These are phyloP conservation scores for Arrhopalites spinosus DNA, from an alignment of 2,888 invertebrate genomes.

Conservation along the genomic window DNA sequence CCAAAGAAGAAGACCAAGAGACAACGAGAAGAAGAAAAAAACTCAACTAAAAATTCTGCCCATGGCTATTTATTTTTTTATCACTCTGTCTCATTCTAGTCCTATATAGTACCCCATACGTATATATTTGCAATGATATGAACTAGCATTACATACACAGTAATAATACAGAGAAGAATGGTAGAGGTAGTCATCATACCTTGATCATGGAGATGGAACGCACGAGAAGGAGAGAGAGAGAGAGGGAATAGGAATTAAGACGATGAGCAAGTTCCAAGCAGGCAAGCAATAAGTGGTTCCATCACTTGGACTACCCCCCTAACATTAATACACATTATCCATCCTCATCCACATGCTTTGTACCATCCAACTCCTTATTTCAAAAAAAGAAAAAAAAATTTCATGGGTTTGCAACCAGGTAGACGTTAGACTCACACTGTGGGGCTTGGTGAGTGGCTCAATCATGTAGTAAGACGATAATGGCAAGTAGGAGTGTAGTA, in stretches of 20 bases:
- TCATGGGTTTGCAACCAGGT: slow-evolving; percentile 30
- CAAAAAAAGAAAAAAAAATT: slow-evolving; percentile 30
- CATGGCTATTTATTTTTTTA: slow-evolving; percentile 8
- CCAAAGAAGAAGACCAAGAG: background rate
- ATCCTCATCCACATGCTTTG: background rate
- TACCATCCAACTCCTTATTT: background rate
- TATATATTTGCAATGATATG: background rate
- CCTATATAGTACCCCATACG: background rate
- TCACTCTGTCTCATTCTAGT: background rate
- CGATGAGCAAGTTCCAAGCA: slow-evolving; percentile 32
- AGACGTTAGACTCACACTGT: slow-evolving; percentile 26
- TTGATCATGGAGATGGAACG: slow-evolving; percentile 34
- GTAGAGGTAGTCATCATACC: slow-evolving; percentile 17
- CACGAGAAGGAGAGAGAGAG: slow-evolving; percentile 13
- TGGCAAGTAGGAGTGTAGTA: slow-evolving; percentile 41
- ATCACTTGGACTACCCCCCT: background rate
- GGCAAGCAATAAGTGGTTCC: slow-evolving; percentile 24
- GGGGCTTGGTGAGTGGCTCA: slow-evolving; percentile 36
- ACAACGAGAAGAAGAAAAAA: background rate
- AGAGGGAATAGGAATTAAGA: slow-evolving; percentile 38
- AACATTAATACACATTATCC: slow-evolving; percentile 12
- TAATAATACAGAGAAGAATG: background rate
- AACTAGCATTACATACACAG: background rate
- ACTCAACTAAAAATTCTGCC: background rate
- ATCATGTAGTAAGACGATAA: slow-evolving; percentile 38